Evolutionary conservation across 2,888 invertebrate genomes (phyloP), one percentile per base, ranked within the genome.

Genomic region (Fragum whitleyi): DNA sequence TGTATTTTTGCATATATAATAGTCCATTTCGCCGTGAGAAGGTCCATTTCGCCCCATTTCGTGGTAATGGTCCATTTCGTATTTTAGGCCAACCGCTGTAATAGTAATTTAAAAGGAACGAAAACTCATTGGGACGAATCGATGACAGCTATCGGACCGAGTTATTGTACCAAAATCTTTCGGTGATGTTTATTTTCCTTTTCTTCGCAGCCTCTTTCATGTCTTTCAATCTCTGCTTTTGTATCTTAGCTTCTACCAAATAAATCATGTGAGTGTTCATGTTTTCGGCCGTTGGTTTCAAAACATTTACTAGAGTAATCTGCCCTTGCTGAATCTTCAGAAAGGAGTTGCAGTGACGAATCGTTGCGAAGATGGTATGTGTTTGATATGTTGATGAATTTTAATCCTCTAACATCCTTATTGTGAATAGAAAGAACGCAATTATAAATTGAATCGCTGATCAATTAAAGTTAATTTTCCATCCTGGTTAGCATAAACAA

Each of bases 161-260:
- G 47, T n/a, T 47, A 19, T 14, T 14, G 1, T 80, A 91, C 91
- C 87, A 72, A 26, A 83, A 86, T n/a, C 42, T 67, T 21, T 86
- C 82, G 11, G 83, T 26, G 36, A 87, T 42, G 16, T 62, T 39
- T 36, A 90, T 83, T 14, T 85, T 85, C 72, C 85, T 86, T 61
- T 83, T 86, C 55, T 73, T 74, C 23, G 90, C 89, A 23, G 89
- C 88, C 59, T 65, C 79, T 78, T 87, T 90, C 74, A 91, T 89
- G 74, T 90, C 89, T 70, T 87, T 85, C 11, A 89, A 59, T 68
- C 90, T 79, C 62, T 87, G 87, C 77, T 87, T 90, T 74, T 90
- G 90, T 68, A 91, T 90, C 75, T 84, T 88, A 47, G 89, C 79
- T 9, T 85, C 84, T 26, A 85, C 16, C 28, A 85, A 79, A 26